Conservation (phyloP, 2,797 vertebrate genomes). For the Sebastes glaucus region DNA sequence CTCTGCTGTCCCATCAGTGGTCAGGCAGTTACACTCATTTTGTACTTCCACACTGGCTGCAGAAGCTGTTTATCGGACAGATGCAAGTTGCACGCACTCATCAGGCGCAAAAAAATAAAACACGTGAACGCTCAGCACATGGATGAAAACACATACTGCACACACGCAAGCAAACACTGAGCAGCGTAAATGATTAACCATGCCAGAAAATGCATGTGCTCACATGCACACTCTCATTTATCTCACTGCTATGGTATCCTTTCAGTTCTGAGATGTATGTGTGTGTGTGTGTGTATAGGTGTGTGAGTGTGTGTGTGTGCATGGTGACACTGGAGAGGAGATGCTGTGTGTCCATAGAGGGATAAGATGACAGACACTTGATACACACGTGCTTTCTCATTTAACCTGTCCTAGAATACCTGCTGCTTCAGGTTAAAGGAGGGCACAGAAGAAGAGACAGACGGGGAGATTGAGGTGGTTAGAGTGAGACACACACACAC, state of each 20-base stretch:
- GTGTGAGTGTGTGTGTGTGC: not conserved
- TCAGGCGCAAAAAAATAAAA: not conserved
- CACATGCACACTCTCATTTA: conserved; percentile 17
- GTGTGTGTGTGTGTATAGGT: not conserved
- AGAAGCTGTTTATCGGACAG: conserved; percentile 29
- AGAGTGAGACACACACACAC: conserved; percentile 19
- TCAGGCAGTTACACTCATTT: conserved; percentile 31
- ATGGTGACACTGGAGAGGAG: conserved; percentile 69
- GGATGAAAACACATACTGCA: conserved; percentile 25
- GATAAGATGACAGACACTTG: conserved; percentile 81
- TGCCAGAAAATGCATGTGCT: conserved; percentile 10
- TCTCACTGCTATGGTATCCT: conserved; percentile 19
- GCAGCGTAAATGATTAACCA: conserved; percentile 55
- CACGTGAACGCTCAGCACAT: not conserved
- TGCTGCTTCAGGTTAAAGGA: conserved; percentile 76
- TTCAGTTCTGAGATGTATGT: conserved; percentile 37
- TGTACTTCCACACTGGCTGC: conserved; percentile 32
- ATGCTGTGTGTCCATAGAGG: conserved; percentile 59
- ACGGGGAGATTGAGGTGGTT: conserved; percentile 20
- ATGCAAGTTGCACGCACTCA: not conserved
- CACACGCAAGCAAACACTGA: conserved; percentile 23
- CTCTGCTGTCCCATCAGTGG: conserved; percentile 5
- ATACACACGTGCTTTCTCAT: conserved; percentile 79
- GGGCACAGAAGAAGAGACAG: conserved; percentile 46
- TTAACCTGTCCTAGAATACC: conserved; percentile 78